Base-by-base conservation (phyloP, 2,113 vertebrate genomes). In the Clarias magur region DNA sequence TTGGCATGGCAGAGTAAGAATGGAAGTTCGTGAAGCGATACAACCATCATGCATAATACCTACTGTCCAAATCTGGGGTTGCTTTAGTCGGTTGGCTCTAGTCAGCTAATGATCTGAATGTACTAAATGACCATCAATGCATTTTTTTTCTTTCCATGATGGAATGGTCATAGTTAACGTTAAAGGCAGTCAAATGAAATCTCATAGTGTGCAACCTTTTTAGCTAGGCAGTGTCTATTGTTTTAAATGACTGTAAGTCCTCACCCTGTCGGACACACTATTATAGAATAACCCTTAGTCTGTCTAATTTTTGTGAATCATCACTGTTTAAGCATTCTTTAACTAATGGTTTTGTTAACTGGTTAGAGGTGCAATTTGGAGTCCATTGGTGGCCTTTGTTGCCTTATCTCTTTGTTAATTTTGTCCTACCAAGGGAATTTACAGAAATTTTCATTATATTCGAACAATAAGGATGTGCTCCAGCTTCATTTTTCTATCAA, bases 401-500 rank as follows among this genome's bases (percentile, higher is more conserved):
- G 59, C 81, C 76, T 84, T 83, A 63, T 87, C 67, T 87, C 68
- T 87, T 76, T 82, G 57, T 85, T 87, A 67, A 75, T 63, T 89
- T 68, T 76, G 85, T 82, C 76, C 80, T 54, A 82, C 67, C 85
- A 59, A 56, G 48, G 88, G 76, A 68, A 79, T 83, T 87, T 76
- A 83, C 80, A 83, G 62, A 54, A 59, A 75, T 87, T 84, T 87
- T 56, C 56, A 84, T 84, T 89, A 63, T 84, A 62, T 87, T 76
- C 67, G 65, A 84, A 89, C 75, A 87, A 84, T 81, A 85, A 56
- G 59, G 70, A 86, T 80, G 75, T 86, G 75, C 88, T 80, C 62
- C 11, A 73, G 68, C 76, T 89, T 87, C 59, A 85, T 87, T 89
- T 87, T 85, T 53, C 57, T 87, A 85, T 89, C 88, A 89, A 86